These are phyloP conservation scores for Ephialtes manifestator DNA, from an alignment of 2,888 invertebrate genomes.

Conservation along the genomic window DNA sequence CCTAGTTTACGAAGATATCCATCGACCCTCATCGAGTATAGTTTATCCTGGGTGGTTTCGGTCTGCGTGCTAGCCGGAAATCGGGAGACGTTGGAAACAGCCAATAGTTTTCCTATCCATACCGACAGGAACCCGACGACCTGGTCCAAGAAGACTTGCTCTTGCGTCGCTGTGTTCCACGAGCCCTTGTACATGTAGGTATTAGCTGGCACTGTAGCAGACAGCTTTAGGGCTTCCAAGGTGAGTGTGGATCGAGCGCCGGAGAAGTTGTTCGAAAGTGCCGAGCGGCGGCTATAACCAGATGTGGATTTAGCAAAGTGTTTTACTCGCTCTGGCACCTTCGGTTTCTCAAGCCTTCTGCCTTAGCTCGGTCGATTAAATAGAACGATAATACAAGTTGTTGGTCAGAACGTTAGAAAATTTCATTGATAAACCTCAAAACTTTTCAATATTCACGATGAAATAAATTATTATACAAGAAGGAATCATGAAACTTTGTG, in stretches of 20 bases:
- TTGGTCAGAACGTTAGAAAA: not conserved
- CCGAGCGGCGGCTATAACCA: conserved; percentile 67
- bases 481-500: not conserved
- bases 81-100: conserved; percentile 50
- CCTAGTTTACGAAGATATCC: conserved; percentile 67
- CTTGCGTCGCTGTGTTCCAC: conserved; percentile 21
- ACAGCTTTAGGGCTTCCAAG: conserved; percentile 68
- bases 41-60: conserved; percentile 62
- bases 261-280: conserved; percentile 64
- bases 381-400: conserved; percentile 9
- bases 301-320: conserved; percentile 72
- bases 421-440: not conserved
- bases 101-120: conserved; percentile 56
- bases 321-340: conserved; percentile 51
- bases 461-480: not conserved
- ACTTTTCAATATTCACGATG: not conserved
- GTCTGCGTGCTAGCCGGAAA: conserved; percentile 49
- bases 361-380: conserved; percentile 8
- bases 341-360: not conserved
- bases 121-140: conserved; percentile 17
- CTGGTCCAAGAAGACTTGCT: conserved; percentile 23
- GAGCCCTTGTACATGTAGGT: conserved; percentile 20
- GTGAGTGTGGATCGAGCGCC: conserved; percentile 53
- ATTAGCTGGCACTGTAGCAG: conserved; percentile 59
- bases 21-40: conserved; percentile 67